These are phyloP conservation scores for Aviceda subcristata DNA, from an alignment of 2,113 vertebrate species.

Conservation along the genomic window DNA sequence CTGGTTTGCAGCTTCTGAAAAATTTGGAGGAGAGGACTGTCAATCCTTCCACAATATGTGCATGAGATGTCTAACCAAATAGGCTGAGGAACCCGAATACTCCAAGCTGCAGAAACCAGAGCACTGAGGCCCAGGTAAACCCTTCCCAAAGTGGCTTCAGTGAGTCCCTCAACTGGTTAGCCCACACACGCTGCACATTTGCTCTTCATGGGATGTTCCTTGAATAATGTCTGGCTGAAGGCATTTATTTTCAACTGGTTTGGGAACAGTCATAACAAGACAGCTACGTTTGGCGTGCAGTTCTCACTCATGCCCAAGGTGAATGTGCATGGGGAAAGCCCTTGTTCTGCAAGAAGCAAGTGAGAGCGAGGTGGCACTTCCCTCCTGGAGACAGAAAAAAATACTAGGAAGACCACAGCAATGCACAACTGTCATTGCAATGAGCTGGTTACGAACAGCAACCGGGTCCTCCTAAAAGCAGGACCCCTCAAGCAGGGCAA, in stretches of 20 bases:
- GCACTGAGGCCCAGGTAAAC: background rate
- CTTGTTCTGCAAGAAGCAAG: background rate
- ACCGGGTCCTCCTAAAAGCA: background rate
- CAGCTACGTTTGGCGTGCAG: rapidly evolving
- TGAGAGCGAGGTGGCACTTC: background rate
- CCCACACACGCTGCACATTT: background rate
- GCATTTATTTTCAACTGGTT: background rate
- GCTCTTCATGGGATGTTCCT: background rate
- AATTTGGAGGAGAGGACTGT: background rate
- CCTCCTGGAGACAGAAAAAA: background rate
- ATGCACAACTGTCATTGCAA: background rate
- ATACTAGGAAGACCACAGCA: background rate
- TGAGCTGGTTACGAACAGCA: background rate
- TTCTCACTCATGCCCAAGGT: background rate
- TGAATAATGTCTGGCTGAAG: background rate
- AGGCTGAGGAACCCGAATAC: background rate
- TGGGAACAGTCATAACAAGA: background rate
- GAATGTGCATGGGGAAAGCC: background rate
- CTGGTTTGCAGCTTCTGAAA: background rate
- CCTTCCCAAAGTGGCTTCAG: background rate
- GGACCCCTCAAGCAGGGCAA: background rate
- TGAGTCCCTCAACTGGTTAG: background rate
- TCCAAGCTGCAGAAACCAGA: background rate
- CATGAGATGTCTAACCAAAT: background rate
- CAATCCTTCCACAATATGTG: background rate